phyloP scores from a whole-genome alignment of 1,140 invertebrate genomes.

The Zophobas atratus region DNA sequence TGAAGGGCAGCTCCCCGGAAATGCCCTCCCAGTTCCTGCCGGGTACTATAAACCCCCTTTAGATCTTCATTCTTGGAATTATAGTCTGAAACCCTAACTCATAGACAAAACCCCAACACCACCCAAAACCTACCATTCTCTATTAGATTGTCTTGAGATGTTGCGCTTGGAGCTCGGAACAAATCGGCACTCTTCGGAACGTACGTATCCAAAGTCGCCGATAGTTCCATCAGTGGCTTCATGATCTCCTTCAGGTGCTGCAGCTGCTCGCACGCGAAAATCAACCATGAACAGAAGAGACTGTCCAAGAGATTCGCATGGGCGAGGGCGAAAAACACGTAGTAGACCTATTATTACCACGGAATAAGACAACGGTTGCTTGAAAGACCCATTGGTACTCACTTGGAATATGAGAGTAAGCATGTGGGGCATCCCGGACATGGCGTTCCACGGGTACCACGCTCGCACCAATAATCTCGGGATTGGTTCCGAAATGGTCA shows the following conservation, averaged over 20 bases:
- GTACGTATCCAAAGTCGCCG: conserved; percentile 84
- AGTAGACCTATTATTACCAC: conserved; percentile 74
- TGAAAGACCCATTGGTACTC: neutral
- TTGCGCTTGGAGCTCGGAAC: conserved; percentile 76
- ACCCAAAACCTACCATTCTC: conserved; percentile 67
- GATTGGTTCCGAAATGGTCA: conserved; percentile 77
- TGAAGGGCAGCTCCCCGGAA: conserved; percentile 78
- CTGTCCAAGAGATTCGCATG: conserved; percentile 83
- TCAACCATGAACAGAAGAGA: conserved; percentile 86
- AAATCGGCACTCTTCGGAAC: conserved; percentile 84
- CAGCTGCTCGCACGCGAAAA: conserved; percentile 87
- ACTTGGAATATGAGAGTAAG: conserved; percentile 79
- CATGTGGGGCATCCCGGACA: conserved; percentile 77
- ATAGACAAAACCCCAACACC: no score
- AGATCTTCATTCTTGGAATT: conserved; percentile 71
- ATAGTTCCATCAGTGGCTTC: conserved; percentile 88
- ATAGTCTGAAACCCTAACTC: conserved; percentile 59
- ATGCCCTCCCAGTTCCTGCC: conserved; percentile 82
- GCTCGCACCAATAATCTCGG: conserved; percentile 82
- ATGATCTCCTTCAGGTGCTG: conserved; percentile 88
- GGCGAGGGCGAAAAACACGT: conserved; percentile 79
- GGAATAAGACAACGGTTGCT: no score
- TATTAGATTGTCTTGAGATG: conserved; percentile 71
- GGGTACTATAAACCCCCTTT: conserved; percentile 81
- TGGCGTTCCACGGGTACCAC: conserved; percentile 83